Conservation (phyloP, 2,888 invertebrate genomes). For the Dermolepida albohirtum region DNA sequence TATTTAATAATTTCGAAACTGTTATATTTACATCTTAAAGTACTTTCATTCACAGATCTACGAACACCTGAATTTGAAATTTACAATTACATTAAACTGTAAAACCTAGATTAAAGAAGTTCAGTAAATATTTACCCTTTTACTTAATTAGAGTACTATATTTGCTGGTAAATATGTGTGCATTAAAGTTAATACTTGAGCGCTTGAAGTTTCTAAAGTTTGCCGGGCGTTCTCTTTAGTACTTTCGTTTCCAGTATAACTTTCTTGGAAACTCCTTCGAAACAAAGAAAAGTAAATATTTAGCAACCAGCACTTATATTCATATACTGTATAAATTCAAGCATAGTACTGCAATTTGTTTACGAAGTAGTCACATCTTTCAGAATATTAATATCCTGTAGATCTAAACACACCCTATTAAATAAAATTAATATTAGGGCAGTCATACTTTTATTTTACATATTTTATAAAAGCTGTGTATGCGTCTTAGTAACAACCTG, state of each 20-base stretch:
- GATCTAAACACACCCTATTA: no score
- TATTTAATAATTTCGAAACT: neutral
- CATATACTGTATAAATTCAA: neutral
- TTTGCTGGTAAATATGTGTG: slow-evolving; percentile 26
- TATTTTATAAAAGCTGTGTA: no score
- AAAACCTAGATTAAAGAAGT: slow-evolving; percentile 10
- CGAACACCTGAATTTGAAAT: slow-evolving; percentile 6
- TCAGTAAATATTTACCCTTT: slow-evolving; percentile 28
- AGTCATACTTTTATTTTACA: no score
- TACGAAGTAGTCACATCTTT: neutral
- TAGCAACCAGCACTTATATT: slow-evolving; percentile 10
- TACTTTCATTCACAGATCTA: neutral
- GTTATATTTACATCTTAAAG: neutral
- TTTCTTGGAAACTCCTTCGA: neutral
- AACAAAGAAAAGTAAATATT: slow-evolving; percentile 17
- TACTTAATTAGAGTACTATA: slow-evolving; percentile 24
- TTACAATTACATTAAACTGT: neutral
- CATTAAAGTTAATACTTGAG: slow-evolving; percentile 35
- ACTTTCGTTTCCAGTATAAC: slow-evolving; percentile 3
- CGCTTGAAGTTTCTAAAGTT: slow-evolving; percentile 14
- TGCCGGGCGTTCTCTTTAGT: slow-evolving; percentile 3
- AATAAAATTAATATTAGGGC: no score
- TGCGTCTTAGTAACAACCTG: no score
- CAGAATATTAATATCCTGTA: no score
- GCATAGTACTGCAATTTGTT: neutral